Evolutionary conservation across 2,113 vertebrate species (phyloP).

Genomic region (Neolamprologus hecqui): DNA sequence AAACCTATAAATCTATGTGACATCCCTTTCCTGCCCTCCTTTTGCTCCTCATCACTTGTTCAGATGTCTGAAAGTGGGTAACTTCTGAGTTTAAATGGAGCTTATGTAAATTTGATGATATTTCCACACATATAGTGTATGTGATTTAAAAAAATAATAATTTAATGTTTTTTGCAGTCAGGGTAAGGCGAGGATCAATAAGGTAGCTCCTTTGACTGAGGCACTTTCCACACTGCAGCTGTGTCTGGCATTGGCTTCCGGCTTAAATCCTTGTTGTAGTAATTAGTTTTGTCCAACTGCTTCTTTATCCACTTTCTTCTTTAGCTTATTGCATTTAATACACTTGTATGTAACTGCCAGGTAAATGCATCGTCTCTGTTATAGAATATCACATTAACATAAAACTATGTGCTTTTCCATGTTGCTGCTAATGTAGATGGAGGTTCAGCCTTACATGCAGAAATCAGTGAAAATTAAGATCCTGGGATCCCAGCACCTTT

Average conservation of each 20-base stretch:
- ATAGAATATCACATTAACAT: neutral
- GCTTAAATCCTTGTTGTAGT: neutral
- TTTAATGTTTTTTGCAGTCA: neutral
- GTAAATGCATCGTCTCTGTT: neutral
- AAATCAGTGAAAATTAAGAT: neutral
- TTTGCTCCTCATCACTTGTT: neutral
- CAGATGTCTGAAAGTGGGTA: neutral
- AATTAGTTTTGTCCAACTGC: neutral
- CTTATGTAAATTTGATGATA: neutral
- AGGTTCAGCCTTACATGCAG: neutral
- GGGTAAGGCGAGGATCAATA: neutral
- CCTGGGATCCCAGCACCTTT: neutral
- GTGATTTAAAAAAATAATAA: accelerated
- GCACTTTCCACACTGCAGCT: neutral
- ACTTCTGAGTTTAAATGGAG: neutral
- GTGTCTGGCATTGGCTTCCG: neutral
- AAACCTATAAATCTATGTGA: neutral
- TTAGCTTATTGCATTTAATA: neutral
- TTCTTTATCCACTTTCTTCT: neutral
- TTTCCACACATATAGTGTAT: neutral
- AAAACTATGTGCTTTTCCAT: neutral
- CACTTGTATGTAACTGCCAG: neutral
- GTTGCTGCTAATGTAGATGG: neutral
- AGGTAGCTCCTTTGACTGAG: neutral
- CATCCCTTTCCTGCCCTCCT: neutral